A percentile compares a stretch with the other conserved stretches of the same genome.
phyloP scores from a whole-genome alignment of 2,888 invertebrate species.

The Caenorhabditis plicata region DNA sequence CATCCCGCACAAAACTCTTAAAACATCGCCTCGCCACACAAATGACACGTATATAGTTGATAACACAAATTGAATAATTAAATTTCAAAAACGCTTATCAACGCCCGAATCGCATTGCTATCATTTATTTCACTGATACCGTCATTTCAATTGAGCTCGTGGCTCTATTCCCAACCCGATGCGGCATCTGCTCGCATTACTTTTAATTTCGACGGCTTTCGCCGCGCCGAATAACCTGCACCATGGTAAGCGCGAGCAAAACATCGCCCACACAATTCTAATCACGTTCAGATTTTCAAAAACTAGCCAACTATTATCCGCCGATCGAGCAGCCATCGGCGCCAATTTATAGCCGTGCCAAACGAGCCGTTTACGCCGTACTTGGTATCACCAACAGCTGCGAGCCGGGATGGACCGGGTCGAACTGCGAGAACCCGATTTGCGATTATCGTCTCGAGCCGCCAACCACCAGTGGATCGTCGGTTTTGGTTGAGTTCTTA shows the following conservation, averaged over 20 bases:
- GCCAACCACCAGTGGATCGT: slow-evolving; percentile 13
- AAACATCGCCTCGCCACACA: too few species aligned
- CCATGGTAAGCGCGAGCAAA: slow-evolving; percentile 6
- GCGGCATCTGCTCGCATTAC: slow-evolving; percentile 22
- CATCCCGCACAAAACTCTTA: too few species aligned
- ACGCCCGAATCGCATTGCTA: slow-evolving; percentile 17
- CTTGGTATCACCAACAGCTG: slow-evolving; percentile 29
- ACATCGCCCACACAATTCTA: background rate
- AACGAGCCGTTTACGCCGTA: slow-evolving; percentile 33
- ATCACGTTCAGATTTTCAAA: slow-evolving; percentile 7
- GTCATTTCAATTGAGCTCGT: slow-evolving; percentile 1
- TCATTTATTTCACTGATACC: slow-evolving; percentile 8
- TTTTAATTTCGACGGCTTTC: slow-evolving; percentile 11
- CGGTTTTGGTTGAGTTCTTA: slow-evolving; percentile 22
- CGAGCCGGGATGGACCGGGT: slow-evolving; percentile 43
- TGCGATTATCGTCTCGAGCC: slow-evolving; percentile 17
- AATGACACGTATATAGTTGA: too few species aligned
- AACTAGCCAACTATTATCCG: slow-evolving; percentile 25
- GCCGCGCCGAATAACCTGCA: slow-evolving; percentile 19
- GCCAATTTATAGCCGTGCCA: slow-evolving; percentile 20
- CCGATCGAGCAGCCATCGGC: slow-evolving; percentile 8
- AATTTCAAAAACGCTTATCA: slow-evolving; percentile 5
- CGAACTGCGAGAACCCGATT: slow-evolving; percentile 39
- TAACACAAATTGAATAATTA: slow-evolving; percentile 19
- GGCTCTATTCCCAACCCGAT: slow-evolving; percentile 16